These are phyloP conservation scores for Drosophila kanekoi DNA, from an alignment of 2,888 invertebrate species.

Conservation along the genomic window DNA sequence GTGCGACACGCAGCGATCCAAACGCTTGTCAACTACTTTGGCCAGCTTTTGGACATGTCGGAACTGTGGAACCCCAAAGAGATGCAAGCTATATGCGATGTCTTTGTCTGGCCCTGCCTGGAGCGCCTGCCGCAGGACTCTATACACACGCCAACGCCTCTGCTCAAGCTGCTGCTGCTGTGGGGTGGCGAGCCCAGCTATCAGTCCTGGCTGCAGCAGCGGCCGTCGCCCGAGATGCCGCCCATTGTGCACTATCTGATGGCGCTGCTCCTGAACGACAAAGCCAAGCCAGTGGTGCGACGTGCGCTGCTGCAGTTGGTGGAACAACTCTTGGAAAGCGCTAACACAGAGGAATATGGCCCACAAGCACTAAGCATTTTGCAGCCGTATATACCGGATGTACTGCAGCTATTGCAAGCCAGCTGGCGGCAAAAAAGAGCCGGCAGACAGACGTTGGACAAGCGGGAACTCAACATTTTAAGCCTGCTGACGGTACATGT, in stretches of 20 bases:
- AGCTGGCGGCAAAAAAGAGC: constrained; percentile 88
- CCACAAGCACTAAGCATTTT: constrained; percentile 87
- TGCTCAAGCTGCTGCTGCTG: constrained; percentile 91
- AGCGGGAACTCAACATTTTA: constrained; percentile 90
- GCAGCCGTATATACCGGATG: constrained; percentile 89
- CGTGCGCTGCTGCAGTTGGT: constrained; percentile 90
- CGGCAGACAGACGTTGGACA: constrained; percentile 86
- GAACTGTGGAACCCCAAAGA: constrained; percentile 89
- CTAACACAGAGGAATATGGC: constrained; percentile 85
- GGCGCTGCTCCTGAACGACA: constrained; percentile 89
- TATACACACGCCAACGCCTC: constrained; percentile 92
- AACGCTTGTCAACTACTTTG: constrained; percentile 90
- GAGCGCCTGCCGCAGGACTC: constrained; percentile 92
- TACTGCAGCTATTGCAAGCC: constrained; percentile 89
- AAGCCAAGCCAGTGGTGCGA: constrained; percentile 88
- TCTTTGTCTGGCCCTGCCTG: constrained; percentile 93
- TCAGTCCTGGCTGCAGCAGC: constrained; percentile 89
- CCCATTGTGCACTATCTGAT: constrained; percentile 89
- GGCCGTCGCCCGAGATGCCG: constrained; percentile 83
- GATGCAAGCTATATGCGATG: constrained; percentile 90
- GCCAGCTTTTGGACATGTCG: constrained; percentile 88
- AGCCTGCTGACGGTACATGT: constrained; percentile 92
- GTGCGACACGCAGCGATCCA: constrained; percentile 88
- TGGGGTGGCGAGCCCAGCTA: constrained; percentile 94
- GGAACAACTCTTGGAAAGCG: constrained; percentile 89